phyloP scores from a whole-genome alignment of 2,888 invertebrate genomes.

The Merodon equestris region DNA sequence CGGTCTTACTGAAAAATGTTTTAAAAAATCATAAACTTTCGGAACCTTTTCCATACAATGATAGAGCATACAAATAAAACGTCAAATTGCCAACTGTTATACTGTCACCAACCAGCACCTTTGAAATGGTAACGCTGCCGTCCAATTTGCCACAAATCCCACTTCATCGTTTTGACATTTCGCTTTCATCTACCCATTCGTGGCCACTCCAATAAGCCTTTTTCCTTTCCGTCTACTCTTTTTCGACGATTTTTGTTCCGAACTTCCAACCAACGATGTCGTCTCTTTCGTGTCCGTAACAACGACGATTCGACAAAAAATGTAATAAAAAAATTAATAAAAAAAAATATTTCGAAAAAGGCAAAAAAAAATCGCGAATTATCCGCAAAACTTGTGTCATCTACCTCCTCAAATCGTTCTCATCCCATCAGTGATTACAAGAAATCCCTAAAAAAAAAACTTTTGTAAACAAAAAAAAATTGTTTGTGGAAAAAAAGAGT shows the following conservation, averaged over 20 bases:
- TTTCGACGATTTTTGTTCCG: conserved; percentile 58
- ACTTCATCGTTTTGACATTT: conserved; percentile 45
- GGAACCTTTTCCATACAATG: too few relatives aligned
- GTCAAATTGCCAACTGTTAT: conserved; percentile 37
- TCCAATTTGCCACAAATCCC: conserved; percentile 28
- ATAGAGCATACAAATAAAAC: too few relatives aligned
- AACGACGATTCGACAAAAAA: conserved; percentile 49
- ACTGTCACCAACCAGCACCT: not conserved
- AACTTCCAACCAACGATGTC: conserved; percentile 65
- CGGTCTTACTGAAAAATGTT: too few relatives aligned
- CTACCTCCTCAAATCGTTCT: conserved; percentile 26
- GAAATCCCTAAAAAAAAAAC: not conserved
- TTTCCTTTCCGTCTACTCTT: conserved; percentile 14
- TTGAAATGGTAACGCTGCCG: conserved; percentile 20
- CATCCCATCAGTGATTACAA: conserved; percentile 14
- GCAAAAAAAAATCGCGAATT: conserved; percentile 44
- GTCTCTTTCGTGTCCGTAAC: conserved; percentile 67
- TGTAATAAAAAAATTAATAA: conserved; percentile 31
- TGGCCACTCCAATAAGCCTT: conserved; percentile 22
- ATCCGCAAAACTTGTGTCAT: conserved; percentile 27
- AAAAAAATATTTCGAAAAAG: conserved; percentile 40
- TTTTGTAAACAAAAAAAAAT: conserved; percentile 60
- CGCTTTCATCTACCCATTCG: conserved; percentile 3
- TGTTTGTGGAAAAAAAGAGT: conserved; percentile 47
- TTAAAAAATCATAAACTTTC: too few relatives aligned